Evolutionary conservation across 2,113 vertebrate genomes (phyloP), one percentile per base, ranked within the genome.

Genomic region (Silurus meridionalis): DNA sequence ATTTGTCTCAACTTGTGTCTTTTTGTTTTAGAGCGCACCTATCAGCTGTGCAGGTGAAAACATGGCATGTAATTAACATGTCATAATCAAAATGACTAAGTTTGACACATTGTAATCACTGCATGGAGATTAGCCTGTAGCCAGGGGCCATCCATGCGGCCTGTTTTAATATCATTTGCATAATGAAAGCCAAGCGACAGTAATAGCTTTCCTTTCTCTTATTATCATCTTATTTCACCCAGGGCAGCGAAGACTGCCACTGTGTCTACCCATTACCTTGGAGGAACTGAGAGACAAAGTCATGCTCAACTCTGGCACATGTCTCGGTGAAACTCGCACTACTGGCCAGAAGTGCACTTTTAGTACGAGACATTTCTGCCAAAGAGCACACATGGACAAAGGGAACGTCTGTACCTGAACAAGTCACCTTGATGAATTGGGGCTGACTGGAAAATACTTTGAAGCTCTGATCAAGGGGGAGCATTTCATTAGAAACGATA

Each of bases 101-200:
- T 97, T 97, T 97, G 96, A 97, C 96, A 97, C 95, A 96, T 97
- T 96, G 96, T 98, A 99, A 97, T 98, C 97, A 99, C 97, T 97
- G 96, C 94, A 96, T 96, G 96, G 96, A 98, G 96, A 97, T 99
- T 97, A 98, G 95, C 96, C 96, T 94, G 95, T 97, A 96, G 95
- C 96, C 95, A 96, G 95, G 85, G 96, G 96, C 96, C 92, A 96
- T 95, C 96, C 92, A 93, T 94, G 92, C 94, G 94, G 96, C 96
- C 97, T 98, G 97, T 96, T 98, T 98, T 99, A 98, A 99, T 98
- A 98, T 98, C 95, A 99, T 99, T 99, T 99, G 97, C 98, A 99
- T 99, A 99, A 99, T 99, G 97, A 99, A 97, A 98, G 96, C 96
- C 96, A 95, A 96, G 96, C 95, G 96, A 95, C 96, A 96, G 97